Base-by-base conservation (phyloP, 2,888 invertebrate species). In the Scelioninae gen. 1 region DNA sequence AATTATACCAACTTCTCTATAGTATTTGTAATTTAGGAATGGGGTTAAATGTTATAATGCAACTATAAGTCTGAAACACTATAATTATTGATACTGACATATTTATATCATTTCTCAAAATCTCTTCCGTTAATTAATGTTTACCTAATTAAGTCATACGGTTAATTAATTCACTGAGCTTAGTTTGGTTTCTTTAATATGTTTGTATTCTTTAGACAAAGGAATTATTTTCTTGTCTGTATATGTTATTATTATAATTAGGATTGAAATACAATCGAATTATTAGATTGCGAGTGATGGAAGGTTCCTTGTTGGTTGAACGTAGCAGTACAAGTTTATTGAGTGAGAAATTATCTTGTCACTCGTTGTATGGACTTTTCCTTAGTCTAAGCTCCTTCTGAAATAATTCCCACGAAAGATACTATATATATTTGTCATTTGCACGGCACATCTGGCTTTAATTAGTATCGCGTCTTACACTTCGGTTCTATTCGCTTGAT, bases 371-470 rank as follows among this genome's bases (percentile, higher is more conserved):
- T 31, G n/a, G 34, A 66, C 51, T 32, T 51, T 65, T 43, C 40
- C 9, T 43, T 43, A 11, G 40, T 31, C 11, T 53, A 31, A 53
- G 53, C 53, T 53, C 31, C 15, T 31, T 45, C 62, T 47, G 11
- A 47, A 45, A 13, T 47, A 47, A 62, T 62, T 62, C n/a, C 53
- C 16, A 15, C 3, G 55, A 15, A 53, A 29, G 43, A 53, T 34
- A 77, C 56, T 43, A 63, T 31, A 62, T 58, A 75, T 49, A 65
- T 45, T 66, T 65, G 68, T 66, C 76, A 82, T 88, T 88, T 87
- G 84, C 86, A 89, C 87, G 89, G 88, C 86, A 87, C 88, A 89
- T 90, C 87, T 86, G 86, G 86, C 85, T 90, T 90, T 90, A 89
- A 90, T 90, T 88, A 88, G 88, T 58, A 66, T 40, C 66, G 45